These are phyloP conservation scores for Steinernema khuongi DNA, from an alignment of 1,140 invertebrate genomes.

Conservation along the genomic window DNA sequence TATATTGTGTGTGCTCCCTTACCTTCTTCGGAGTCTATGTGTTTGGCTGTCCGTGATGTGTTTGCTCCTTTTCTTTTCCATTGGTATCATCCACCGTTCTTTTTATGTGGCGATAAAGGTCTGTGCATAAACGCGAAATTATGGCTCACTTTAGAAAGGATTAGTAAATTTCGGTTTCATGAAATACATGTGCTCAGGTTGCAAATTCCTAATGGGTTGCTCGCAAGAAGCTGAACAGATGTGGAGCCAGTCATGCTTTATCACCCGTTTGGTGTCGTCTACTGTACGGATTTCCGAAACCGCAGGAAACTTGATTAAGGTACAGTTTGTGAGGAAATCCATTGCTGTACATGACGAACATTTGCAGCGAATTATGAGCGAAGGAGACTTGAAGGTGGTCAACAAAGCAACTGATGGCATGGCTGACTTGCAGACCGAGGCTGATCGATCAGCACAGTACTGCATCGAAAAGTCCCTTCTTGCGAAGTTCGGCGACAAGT, in stretches of 20 bases:
- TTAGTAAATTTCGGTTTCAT: too few species aligned
- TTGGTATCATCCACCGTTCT: too few species aligned
- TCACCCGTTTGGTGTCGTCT: conserved; percentile 48
- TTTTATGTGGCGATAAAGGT: too few species aligned
- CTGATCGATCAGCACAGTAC: conserved; percentile 83
- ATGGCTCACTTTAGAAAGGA: too few species aligned
- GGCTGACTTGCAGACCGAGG: conserved; percentile 93
- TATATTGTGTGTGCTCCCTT: too few species aligned
- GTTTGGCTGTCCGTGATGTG: too few species aligned
- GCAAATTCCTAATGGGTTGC: neutral
- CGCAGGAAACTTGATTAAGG: conserved; percentile 52
- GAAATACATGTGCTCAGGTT: too few species aligned
- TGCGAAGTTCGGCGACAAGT: conserved; percentile 67
- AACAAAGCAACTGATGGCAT: conserved; percentile 66
- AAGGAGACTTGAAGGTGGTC: conserved; percentile 53
- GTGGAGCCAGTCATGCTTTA: conserved; percentile 46
- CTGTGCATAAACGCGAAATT: too few species aligned
- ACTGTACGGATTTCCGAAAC: conserved; percentile 49
- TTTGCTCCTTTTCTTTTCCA: too few species aligned
- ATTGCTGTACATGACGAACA: neutral
- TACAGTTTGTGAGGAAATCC: conserved; percentile 12
- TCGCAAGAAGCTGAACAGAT: conserved; percentile 26
- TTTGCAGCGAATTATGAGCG: conserved; percentile 46
- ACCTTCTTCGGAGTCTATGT: too few species aligned
- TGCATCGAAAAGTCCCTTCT: conserved; percentile 81